Evolutionary conservation across 1,140 invertebrate genomes (phyloP), one percentile per base, ranked within the genome.

Genomic region (Onthophagus taurus): DNA sequence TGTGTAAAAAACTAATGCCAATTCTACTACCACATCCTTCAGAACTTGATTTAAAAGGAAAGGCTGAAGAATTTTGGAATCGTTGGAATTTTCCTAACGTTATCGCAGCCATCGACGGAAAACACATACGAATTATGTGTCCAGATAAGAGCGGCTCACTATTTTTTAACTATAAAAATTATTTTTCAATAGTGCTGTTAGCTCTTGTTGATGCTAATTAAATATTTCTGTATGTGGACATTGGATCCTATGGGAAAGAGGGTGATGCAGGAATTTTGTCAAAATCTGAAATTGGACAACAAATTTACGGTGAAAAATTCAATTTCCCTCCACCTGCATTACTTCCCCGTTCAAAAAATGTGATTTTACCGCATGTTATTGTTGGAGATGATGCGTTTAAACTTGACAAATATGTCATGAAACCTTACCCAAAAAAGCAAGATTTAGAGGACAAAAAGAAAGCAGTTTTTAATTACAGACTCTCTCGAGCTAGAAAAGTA

Each of bases 31-130:
- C 53, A 16, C 18, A 26, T 9, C 48, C 35, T 2, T 34, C 14
- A n/a, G 30, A 45, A 35, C 21, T 26, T 8, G 23, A 35, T 12
- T 44, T 52, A 4, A 49, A 48, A 45, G 17, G 49, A 44, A 58
- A 59, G 19, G 55, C 58, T 21, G 34, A 49, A 29, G 35, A 54
- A 43, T 69, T 67, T 59, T 57, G 59, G 47, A 42, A 57, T 33
- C 50, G 29, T 45, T 71, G 66, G 63, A 61, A 68, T 55, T 69
- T 72, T 54, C 68, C 68, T n/a, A 57, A 66, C 35, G 69, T 65
- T 50, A 44, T 68, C 20, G 66, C 64, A 18, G 61, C 66, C 4
- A 51, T 74, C 6, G 67, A 72, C 54, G 67, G 65, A 12, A 71
- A 71, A 54, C 65, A 69, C 51, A 51, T 69, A 5, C 50, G 44